These are phyloP conservation scores for Nezara viridula DNA, from an alignment of 2,888 invertebrate genomes.

Conservation along the genomic window DNA sequence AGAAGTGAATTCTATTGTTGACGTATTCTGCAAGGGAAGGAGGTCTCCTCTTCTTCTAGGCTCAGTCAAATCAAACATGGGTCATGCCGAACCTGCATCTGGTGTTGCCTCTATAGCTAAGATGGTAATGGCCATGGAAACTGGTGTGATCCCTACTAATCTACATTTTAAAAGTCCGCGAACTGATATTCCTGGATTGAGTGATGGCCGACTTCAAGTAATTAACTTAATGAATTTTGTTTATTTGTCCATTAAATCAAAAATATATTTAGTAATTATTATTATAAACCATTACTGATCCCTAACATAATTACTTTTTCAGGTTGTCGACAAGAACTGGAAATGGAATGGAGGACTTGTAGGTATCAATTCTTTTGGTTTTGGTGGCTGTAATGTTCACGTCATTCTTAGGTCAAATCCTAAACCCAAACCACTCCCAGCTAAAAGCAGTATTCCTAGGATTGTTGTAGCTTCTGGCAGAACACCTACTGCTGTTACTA, in stretches of 20 bases:
- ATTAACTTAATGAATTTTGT: background rate
- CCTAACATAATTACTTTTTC: constrained; percentile 56
- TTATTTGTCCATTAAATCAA: background rate
- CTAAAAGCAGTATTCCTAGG: constrained; percentile 76
- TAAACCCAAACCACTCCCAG: constrained; percentile 75
- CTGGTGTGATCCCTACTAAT: constrained; percentile 89
- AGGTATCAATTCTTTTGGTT: constrained; percentile 97
- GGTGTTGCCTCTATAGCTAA: constrained; percentile 94
- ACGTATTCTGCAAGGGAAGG: constrained; percentile 89
- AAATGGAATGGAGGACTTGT: constrained; percentile 93
- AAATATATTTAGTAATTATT: background rate
- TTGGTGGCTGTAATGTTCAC: constrained; percentile 97
- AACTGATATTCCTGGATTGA: constrained; percentile 88
- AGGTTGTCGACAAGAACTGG: constrained; percentile 86
- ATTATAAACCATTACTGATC: background rate
- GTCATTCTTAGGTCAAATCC: constrained; percentile 87
- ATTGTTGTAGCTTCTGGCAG: constrained; percentile 87
- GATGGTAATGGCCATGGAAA: constrained; percentile 93
- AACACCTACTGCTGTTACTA: constrained; percentile 82
- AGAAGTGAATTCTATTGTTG: constrained; percentile 95
- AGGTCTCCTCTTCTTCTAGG: constrained; percentile 88
- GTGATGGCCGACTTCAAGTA: constrained; percentile 87
- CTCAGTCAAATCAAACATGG: constrained; percentile 99
- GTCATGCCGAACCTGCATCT: constrained; percentile 95
- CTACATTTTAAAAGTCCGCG: constrained; percentile 91